Conservation (phyloP, 1,140 invertebrate species). For the Trichonephila clavipes region DNA sequence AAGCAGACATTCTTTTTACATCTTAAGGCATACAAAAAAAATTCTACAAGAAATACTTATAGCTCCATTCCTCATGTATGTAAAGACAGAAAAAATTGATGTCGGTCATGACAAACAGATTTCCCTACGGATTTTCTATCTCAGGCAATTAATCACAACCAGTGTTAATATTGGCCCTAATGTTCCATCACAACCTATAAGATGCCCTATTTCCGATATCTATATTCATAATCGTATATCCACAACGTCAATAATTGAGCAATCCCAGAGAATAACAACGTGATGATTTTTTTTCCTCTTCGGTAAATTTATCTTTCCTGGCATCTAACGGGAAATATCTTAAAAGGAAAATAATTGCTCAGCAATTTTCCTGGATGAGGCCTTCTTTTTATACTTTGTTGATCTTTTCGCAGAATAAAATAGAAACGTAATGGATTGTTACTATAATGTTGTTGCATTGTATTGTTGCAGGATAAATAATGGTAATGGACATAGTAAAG, state of each 20-base stretch:
- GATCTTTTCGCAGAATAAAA: not conserved
- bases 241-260: conserved; percentile 28
- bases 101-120: not conserved
- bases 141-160: not conserved
- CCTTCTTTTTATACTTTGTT: not conserved
- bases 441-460: not conserved
- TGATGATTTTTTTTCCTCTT: not conserved
- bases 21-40: not conserved
- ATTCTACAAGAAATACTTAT: not conserved
- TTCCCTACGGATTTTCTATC: conserved; percentile 17
- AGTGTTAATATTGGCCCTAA: conserved; percentile 17
- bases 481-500: not conserved
- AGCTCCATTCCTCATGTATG: not conserved
- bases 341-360: conserved; percentile 12
- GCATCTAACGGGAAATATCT: conserved; percentile 1
- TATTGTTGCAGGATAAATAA: not conserved
- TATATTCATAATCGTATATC: not conserved
- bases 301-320: not conserved
- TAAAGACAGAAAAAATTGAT: not conserved
- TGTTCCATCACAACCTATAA: not conserved
- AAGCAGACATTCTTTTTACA: not conserved
- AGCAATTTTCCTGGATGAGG: not conserved
- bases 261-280: not conserved
- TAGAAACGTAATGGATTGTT: not conserved
- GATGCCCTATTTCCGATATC: not conserved